Base-by-base conservation (phyloP, 2,113 vertebrate species). In the Thryonomys swinderianus region DNA sequence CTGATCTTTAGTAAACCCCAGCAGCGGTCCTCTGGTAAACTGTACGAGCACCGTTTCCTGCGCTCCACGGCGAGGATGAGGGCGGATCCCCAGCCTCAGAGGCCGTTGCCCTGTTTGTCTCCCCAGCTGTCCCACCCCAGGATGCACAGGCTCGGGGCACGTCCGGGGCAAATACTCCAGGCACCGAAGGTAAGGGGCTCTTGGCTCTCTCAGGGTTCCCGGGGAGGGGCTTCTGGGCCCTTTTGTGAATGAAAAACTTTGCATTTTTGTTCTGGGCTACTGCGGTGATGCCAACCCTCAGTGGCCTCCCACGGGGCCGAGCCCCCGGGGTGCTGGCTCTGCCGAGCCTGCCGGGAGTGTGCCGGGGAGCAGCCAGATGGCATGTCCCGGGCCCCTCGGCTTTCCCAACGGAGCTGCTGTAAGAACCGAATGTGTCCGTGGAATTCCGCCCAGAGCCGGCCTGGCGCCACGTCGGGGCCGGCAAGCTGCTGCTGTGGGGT, bases 91-190 rank as follows among this genome's bases (percentile, higher is more conserved):
- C 14, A 83, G 34, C 40, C 67, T 37, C 27, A 23, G 67, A 34
- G 86, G 69, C 67, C 82, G 0, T 4, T 21, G 51, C 76, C 81
- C 89, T 90, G 45, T 34, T 97, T 97, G 59, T 97, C 88, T 90
- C 97, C 97, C 96, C 98, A 99, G 99, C 99, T 99, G 99, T 98
- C 99, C 99, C 94, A 99, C 99, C 93, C 99, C 99, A 94, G 99
- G 99, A 98, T 99, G 99, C 98, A 99, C 99, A 1, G 99, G 99
- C 98, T 99, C 99, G 55, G 99, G 99, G 98, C 99, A 99, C 93
- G 98, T 99, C 97, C 99, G 99, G 98, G 99, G 99, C 97, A 99
- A 99, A 98, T 99, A 99, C 96, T 99, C 99, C 95, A 99, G 99
- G 95, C 99, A 99, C 98, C 99, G 99, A 98, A 99, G 99, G 99